These are phyloP conservation scores for Corydoras sp. DNA, from an alignment of 2,113 vertebrate genomes.

Conservation along the genomic window DNA sequence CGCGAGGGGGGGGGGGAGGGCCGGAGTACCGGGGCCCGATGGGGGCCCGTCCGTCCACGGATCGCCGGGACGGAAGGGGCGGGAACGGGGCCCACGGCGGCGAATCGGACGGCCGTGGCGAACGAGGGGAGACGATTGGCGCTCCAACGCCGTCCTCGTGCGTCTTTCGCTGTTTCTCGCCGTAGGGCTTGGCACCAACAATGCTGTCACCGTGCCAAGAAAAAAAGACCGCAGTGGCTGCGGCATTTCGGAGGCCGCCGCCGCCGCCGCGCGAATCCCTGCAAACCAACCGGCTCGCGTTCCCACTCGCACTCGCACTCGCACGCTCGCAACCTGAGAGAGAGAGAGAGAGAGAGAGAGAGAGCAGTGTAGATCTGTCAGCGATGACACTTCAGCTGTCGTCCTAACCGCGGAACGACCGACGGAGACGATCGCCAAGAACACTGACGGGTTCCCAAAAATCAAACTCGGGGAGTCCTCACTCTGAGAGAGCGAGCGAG, in stretches of 20 bases:
- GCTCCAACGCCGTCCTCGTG: conserved; percentile 87
- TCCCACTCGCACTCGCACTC: conserved; percentile 22
- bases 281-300: conserved; percentile 65
- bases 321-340: too few species aligned
- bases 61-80: conserved; percentile 37
- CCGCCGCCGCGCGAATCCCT: conserved; percentile 62
- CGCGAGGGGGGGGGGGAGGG: too few species aligned
- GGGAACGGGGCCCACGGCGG: too few species aligned
- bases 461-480: too few species aligned
- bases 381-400: conserved; percentile 21
- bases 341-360: too few species aligned
- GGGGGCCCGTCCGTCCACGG: conserved; percentile 31
- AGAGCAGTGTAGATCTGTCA: neutral
- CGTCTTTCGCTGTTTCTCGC: conserved; percentile 89
- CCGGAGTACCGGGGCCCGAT: too few species aligned
- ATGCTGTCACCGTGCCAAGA: conserved; percentile 87
- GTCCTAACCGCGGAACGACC: conserved; percentile 18
- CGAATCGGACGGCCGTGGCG: conserved; percentile 20
- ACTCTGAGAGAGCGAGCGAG: too few species aligned
- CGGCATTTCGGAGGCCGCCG: conserved; percentile 77
- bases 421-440: neutral
- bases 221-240: conserved; percentile 91
- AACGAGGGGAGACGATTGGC: conserved; percentile 70
- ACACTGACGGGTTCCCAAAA: too few species aligned
- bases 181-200: conserved; percentile 91